Evolutionary conservation across 2,888 invertebrate species (phyloP), one percentile per base, ranked within the genome.

Genomic region (Acanthoscelides obtectus): DNA sequence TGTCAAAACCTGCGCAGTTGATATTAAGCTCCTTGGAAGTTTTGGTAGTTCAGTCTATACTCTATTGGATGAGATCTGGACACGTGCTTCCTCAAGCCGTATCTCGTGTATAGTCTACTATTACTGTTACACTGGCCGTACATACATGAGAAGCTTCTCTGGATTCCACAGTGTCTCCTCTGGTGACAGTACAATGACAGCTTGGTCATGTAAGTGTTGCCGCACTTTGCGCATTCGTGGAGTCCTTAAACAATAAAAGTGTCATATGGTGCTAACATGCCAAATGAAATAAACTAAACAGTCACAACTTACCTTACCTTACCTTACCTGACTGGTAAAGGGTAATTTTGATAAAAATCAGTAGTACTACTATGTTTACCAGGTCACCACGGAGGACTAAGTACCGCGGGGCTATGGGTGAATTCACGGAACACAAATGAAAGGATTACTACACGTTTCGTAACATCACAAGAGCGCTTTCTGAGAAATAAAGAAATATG

Each of bases 161-260:
- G 69, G 12, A 71, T 68, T 20, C 87, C 86, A 75, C 88, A 87
- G 75, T 87, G 87, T 70, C 86, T 82, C 72, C 83, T 83, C 77
- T 84, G 83, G 78, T 87, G 87, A 19, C 86, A 86, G 71, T 85
- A 83, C 22, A 87, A 77, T 67, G 85, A 85, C 71, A 81, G 80
- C 73, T 82, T 82, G 70, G 83, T 82, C 76, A 81, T 83, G 78
- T 85, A 85, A 22, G 68, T 70, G 66, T 76, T 78, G 19, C 72
- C 69, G 64, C 79, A 79, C 22, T 67, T 69, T 17, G 20, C 21
- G 66, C 76, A 75, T 20, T 27, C 66, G 20, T 68, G 72, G 8
- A 17, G 4, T 20, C 70, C 71, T 69, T 68, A 66, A 71, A 71
- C n/a, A 64, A 66, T 8, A 66, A 21, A 69, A 22, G 6, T 22